Evolutionary conservation across 2,888 invertebrate species (phyloP).

Genomic region (Epirrhoe alternata): DNA sequence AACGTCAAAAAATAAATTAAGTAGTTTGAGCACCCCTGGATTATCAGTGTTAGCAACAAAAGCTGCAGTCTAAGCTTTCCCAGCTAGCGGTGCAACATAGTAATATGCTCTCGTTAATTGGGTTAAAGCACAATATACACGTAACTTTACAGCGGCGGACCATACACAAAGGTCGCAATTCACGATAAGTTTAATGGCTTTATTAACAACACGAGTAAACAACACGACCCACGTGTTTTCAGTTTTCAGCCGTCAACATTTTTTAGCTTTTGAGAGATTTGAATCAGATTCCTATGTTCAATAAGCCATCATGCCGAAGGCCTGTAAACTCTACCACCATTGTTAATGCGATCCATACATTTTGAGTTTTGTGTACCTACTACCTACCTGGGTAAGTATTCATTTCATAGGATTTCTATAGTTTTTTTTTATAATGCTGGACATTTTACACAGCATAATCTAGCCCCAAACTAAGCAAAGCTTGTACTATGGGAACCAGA

Average conservation of each 20-base stretch:
- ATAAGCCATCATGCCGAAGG: too few species aligned
- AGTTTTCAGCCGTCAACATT: neutral
- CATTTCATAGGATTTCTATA: too few species aligned
- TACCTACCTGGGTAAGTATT: too few species aligned
- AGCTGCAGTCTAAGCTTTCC: neutral
- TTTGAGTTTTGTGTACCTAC: too few species aligned
- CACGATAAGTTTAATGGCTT: conserved; percentile 35
- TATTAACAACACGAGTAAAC: conserved; percentile 13
- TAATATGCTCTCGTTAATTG: conserved; percentile 57
- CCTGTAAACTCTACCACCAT: too few species aligned
- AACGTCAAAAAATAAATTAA: neutral
- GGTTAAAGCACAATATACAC: conserved; percentile 54
- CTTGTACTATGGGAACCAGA: too few species aligned
- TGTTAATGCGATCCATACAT: too few species aligned
- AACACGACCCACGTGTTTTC: neutral
- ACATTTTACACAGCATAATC: too few species aligned
- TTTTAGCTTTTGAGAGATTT: too few species aligned
- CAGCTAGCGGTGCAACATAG: conserved; percentile 27
- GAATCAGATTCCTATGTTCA: too few species aligned
- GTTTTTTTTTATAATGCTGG: too few species aligned
- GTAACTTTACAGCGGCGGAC: conserved; percentile 38
- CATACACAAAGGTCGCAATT: conserved; percentile 32
- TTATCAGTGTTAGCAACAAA: neutral
- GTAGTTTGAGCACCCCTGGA: neutral
- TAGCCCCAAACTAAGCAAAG: too few species aligned